A percentile compares a stretch with the other conserved stretches of the same genome.
These are phyloP conservation scores for Drosophila setosimentum DNA, from an alignment of 2,888 invertebrate species.

Conservation along the genomic window DNA sequence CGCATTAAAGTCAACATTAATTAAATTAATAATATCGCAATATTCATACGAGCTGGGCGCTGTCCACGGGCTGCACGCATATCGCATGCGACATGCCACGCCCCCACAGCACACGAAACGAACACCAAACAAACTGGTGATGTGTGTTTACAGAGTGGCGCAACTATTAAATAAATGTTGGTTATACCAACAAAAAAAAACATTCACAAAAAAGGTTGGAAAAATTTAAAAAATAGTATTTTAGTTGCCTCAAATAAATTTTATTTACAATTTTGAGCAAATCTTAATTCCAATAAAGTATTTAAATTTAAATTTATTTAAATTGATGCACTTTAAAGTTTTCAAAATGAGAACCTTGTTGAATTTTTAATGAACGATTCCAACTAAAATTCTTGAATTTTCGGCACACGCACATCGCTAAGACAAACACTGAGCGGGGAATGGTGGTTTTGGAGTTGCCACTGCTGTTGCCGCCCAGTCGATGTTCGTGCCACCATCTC, in stretches of 20 bases:
- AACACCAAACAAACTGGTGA: slow-evolving; percentile 13
- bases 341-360: neutral
- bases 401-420: slow-evolving; percentile 32
- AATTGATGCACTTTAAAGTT: neutral
- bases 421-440: slow-evolving; percentile 11
- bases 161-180: neutral
- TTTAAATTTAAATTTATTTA: neutral
- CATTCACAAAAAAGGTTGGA: neutral
- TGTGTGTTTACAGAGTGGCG: slow-evolving; percentile 1
- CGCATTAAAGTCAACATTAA: slow-evolving; percentile 67
- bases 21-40: slow-evolving; percentile 70
- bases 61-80: slow-evolving; percentile 34
- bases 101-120: slow-evolving; percentile 20
- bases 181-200: neutral
- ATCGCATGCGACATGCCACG: slow-evolving; percentile 45
- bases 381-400: slow-evolving; percentile 1
- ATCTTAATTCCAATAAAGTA: neutral
- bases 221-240: neutral
- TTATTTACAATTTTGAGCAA: neutral
- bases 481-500: slow-evolving; percentile 61
- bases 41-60: slow-evolving; percentile 27
- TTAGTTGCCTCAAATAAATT: neutral
- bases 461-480: slow-evolving; percentile 28
- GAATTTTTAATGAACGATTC: neutral
- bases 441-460: slow-evolving; percentile 7